phyloP scores from a whole-genome alignment of 2,113 vertebrate genomes.

The Cyphomyrus discorhynchus region DNA sequence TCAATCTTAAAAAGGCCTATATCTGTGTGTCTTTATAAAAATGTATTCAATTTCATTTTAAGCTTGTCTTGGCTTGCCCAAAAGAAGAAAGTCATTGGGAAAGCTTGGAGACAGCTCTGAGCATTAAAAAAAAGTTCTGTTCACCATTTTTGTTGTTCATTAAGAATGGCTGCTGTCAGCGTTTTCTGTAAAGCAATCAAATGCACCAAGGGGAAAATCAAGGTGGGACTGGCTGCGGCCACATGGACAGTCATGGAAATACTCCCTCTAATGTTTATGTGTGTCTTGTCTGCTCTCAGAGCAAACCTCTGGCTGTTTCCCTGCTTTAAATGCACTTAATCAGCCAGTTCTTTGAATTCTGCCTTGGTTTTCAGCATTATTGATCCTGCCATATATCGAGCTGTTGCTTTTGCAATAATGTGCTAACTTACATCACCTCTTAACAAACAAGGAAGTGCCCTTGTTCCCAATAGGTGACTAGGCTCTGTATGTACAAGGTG shows the following conservation, averaged over 20 bases:
- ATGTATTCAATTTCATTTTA: slow-evolving; percentile 56
- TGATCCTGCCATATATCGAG: not conserved
- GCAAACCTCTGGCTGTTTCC: not conserved
- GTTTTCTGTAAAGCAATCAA: slow-evolving; percentile 84
- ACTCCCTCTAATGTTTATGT: slow-evolving; percentile 28
- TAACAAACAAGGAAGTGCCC: not conserved
- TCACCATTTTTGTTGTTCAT: slow-evolving; percentile 69
- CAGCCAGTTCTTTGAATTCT: not conserved
- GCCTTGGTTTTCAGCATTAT: not conserved
- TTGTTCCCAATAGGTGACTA: not conserved
- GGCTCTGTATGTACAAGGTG: not conserved
- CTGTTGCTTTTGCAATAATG: not conserved
- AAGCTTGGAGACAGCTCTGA: slow-evolving; percentile 86
- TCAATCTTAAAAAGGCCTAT: slow-evolving; percentile 81
- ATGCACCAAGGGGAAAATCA: slow-evolving; percentile 79
- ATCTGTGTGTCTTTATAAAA: slow-evolving; percentile 82
- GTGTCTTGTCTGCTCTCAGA: not conserved
- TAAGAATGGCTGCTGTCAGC: slow-evolving; percentile 89
- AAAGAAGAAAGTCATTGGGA: slow-evolving; percentile 69
- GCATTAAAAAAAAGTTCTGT: slow-evolving; percentile 60
- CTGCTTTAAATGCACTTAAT: not conserved
- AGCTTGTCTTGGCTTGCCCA: slow-evolving; percentile 92
- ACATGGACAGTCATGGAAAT: slow-evolving; percentile 24
- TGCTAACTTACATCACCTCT: not conserved
- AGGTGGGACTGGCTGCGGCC: slow-evolving; percentile 80